These are phyloP conservation scores for Macrotis lagotis DNA, from an alignment of 2,113 vertebrate species.

Conservation along the genomic window DNA sequence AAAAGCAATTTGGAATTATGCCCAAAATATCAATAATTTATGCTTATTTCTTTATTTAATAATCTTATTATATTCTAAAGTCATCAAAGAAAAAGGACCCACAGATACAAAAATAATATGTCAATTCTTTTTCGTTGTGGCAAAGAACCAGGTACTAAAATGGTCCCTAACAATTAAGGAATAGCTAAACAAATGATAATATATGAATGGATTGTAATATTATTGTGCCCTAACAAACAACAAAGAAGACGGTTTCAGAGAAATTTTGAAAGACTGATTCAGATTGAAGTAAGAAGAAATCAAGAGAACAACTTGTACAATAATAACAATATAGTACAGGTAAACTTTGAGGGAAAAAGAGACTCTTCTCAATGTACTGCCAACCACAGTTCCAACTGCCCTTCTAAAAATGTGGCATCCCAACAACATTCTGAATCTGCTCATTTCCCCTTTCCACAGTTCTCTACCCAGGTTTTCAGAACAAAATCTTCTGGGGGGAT, in stretches of 20 bases:
- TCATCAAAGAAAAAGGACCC: not conserved
- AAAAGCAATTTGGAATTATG: not conserved
- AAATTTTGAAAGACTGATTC: not conserved
- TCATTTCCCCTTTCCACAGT: not conserved
- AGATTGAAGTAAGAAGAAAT: not conserved
- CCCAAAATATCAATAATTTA: not conserved
- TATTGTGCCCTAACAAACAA: not conserved
- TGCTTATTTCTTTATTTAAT: not conserved
- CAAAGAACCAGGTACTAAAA: not conserved
- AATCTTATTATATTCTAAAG: not conserved
- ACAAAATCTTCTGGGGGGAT: not conserved
- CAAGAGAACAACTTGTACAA: not conserved
- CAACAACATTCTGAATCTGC: not conserved
- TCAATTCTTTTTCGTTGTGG: not conserved
- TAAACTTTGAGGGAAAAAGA: not conserved
- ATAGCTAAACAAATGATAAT: not conserved
- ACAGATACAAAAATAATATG: not conserved
- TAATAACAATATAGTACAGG: not conserved
- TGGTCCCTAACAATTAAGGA: not conserved
- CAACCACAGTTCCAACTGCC: not conserved
- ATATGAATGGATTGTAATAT: not conserved
- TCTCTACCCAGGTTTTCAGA: not conserved
- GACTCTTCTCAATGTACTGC: not conserved
- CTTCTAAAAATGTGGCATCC: not conserved
- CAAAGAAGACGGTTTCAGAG: not conserved